Base-by-base conservation (phyloP, 2,888 invertebrate genomes). In the Rhagonycha lutea region DNA sequence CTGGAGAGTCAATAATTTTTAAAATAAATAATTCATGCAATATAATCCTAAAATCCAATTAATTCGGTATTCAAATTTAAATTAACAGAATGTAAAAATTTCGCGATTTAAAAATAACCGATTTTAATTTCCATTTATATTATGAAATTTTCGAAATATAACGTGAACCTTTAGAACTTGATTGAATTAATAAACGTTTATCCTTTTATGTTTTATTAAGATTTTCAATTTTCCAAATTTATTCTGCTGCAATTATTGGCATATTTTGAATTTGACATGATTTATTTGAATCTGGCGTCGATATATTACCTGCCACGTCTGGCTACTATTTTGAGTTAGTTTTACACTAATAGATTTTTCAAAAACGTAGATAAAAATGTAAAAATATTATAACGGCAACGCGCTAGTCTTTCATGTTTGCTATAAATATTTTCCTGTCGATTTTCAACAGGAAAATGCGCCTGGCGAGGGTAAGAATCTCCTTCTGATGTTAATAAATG, bases 11-110 rank as follows among this genome's bases (percentile, higher is more conserved):
- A 72, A 72, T 72, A 47, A 67, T 18, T 72, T 67, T 63, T 60
- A 65, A 72, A 67, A 72, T 72, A 72, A 72, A 72, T 72, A 72
- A 72, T 72, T 72, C 71, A 72, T 72, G 63, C 65, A 72, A 72
- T 72, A 65, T 65, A 72, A 26, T n/a, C 71, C 26, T 23, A 9
- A 5, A 65, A 67, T 65, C 65, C 71, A 72, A 72, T 72, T 72
- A 72, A 63, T 72, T 47, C 71, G 18, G 32, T 72, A 72, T 72
- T 65, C 71, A 72, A 72, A 72, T 72, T 72, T 24, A 47, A 72
- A 72, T 72, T 72, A 72, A 72, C 71, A 72, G 47, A 47, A 72
- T 65, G 71, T 47, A 65, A 72, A 72, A 60, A 24, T 65, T 65
- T 65, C 24, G 47, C 63, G 23, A 65, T 65, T 65, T 24, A 65